Percentiles rank a stretch among this genome's conserved stretches.
Evolutionary conservation across 1,140 invertebrate species (phyloP).

Genomic region (Antheraea pernyi): DNA sequence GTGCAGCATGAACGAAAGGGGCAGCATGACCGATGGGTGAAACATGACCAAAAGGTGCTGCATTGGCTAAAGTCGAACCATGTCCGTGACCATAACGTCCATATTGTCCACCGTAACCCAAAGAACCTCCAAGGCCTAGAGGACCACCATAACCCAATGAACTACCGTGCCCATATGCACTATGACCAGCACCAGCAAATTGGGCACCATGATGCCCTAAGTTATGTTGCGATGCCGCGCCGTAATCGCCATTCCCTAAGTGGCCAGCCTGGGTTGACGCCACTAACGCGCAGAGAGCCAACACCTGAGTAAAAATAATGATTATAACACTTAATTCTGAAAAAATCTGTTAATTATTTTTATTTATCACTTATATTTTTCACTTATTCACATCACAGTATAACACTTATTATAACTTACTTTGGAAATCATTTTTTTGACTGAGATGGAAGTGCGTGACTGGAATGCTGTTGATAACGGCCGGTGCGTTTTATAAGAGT

Average conservation of each 20-base stretch:
- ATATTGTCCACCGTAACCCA: constrained; percentile 27
- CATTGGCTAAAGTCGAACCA: constrained; percentile 31
- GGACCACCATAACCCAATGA: constrained; percentile 20
- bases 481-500: constrained; percentile 73
- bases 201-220: constrained; percentile 39
- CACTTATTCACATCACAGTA: constrained; percentile 24
- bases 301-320: constrained; percentile 50
- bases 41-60: constrained; percentile 32
- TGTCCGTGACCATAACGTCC: constrained; percentile 11
- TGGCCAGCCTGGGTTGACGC: constrained; percentile 57
- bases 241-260: constrained; percentile 47
- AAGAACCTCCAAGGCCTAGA: constrained; percentile 13
- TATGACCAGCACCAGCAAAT: constrained; percentile 27
- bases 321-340: constrained; percentile 5
- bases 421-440: constrained; percentile 73
- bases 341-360: constrained; percentile 7
- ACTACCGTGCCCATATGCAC: constrained; percentile 30
- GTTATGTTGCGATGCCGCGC: constrained; percentile 42
- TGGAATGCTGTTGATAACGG: constrained; percentile 61
- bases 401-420: constrained; percentile 42
- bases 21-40: constrained; percentile 21
- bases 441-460: constrained; percentile 55
- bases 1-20: constrained; percentile 29
- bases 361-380: constrained; percentile 15
- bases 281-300: constrained; percentile 55